Base-by-base conservation (phyloP, 2,888 invertebrate genomes). In the Cepaea hortensis region DNA sequence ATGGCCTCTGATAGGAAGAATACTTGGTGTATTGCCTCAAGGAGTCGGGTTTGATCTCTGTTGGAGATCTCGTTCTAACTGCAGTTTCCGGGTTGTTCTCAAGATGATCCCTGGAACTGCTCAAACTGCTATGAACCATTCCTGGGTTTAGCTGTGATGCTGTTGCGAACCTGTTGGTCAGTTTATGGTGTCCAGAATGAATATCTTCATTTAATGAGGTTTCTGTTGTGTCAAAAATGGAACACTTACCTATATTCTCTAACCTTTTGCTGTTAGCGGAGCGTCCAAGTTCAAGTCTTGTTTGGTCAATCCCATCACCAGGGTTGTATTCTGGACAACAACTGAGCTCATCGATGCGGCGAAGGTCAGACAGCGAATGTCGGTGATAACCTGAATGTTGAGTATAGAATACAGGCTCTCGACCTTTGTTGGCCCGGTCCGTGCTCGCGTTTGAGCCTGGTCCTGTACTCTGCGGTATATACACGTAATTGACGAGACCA, bases 401-500 rank as follows among this genome's bases (percentile, higher is more conserved):
- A 7, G 76, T 84, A n/a, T 65, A 84, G 75, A 76, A 84, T 0
- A 84, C 50, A 4, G 46, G 11, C 2, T 83, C 55, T 0, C 13
- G 61, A 20, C 13, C 3, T 48, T n/a, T 11, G 7, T 35, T 50
- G 68, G 20, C 11, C 13, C 62, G 13, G 18, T 70, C 23, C 5
- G 20, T 20, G 11, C 9, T n/a, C 9, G 23, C 11, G 48, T 20
- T 0, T 3, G 15, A 62, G 1, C n/a, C 80, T 15, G 15, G 15
- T 6, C 46, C 62, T 48, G 77, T 46, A 11, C 3, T 11, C n/a
- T 81, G 81, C 13, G 85, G 85, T 23, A 86, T 35, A 35, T 72
- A 77, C 5, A 86, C n/a, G 35, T 82, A 82, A 70, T 86, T 77
- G 15, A 70, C 86, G 1, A 20, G 82, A 35, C 86, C 86, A 0